These are phyloP conservation scores for Pachyseris speciosa DNA, from an alignment of 64 coral and sea anemone species.

Conservation along the genomic window DNA sequence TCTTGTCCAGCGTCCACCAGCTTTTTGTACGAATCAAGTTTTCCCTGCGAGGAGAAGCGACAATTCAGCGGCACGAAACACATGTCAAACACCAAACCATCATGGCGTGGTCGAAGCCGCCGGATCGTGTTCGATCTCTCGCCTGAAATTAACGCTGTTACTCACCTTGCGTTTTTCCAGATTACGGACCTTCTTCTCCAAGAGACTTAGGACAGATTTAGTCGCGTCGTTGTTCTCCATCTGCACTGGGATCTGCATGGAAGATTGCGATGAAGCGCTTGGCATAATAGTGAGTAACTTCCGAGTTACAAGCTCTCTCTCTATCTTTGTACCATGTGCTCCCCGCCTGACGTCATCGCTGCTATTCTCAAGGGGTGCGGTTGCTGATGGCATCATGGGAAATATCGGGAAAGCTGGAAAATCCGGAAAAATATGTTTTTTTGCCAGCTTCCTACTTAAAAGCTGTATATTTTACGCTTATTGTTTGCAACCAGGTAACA, in stretches of 20 bases:
- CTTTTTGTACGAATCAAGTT: conserved; percentile 93
- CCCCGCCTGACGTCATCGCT: conserved; percentile 7
- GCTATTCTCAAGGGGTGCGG: conserved; percentile 48
- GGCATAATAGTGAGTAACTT: conserved; percentile 83
- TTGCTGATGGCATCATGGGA: conserved; percentile 25
- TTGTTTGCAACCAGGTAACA: too few relatives aligned
- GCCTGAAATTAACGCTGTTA: background rate
- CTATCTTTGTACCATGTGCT: conserved; percentile 30
- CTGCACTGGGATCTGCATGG: conserved; percentile 76
- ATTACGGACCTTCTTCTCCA: conserved; percentile 95
- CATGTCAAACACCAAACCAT: conserved; percentile 38
- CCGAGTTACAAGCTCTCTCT: conserved; percentile 50
- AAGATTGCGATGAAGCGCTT: conserved; percentile 99
- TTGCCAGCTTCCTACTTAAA: background rate
- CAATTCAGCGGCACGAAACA: background rate
- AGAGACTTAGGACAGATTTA: conserved; percentile 74
- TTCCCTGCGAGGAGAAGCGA: conserved; percentile 56
- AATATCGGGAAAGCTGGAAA: background rate
- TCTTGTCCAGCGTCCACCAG: conserved; percentile 72
- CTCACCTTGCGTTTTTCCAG: conserved; percentile 91
- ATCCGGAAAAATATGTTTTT: background rate
- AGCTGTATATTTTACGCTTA: too few relatives aligned
- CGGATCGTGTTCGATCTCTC: conserved; percentile 13
- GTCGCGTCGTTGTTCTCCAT: conserved; percentile 85
- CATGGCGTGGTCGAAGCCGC: conserved; percentile 40